Percentiles rank a stretch among this genome's conserved stretches.
phyloP scores from a whole-genome alignment of 2,113 vertebrate genomes.

The Phalacrocorax brasilianus region DNA sequence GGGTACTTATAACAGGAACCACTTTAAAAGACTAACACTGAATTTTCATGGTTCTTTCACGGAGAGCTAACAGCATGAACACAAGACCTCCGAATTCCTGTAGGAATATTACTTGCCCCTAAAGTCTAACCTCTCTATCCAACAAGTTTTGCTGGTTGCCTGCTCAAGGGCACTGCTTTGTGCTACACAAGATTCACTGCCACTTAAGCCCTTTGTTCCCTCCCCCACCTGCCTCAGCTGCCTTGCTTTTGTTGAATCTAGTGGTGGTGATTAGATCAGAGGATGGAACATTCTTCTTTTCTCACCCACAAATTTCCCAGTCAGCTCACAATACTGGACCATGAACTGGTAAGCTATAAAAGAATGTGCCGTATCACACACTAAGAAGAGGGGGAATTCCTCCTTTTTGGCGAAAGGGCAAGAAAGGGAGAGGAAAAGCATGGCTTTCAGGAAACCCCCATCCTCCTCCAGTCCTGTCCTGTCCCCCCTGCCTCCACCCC shows the following conservation, averaged over 20 bases:
- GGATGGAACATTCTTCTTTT: not conserved
- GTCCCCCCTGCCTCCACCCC: not conserved
- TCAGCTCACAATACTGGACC: not conserved
- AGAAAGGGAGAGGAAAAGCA: not conserved
- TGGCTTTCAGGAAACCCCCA: not conserved
- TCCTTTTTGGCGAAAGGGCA: not conserved
- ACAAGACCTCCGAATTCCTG: not conserved
- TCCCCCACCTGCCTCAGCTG: not conserved
- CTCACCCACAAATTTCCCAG: not conserved
- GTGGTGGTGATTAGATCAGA: not conserved
- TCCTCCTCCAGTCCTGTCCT: not conserved
- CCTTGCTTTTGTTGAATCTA: not conserved
- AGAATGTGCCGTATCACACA: rapidly evolving
- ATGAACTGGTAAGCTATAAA: not conserved
- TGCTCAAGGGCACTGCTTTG: not conserved
- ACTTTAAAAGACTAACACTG: not conserved
- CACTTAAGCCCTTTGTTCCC: not conserved
- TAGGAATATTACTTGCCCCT: not conserved
- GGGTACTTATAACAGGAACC: not conserved
- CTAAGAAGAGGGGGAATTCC: not conserved
- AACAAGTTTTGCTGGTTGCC: not conserved
- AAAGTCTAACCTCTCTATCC: not conserved
- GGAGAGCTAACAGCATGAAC: not conserved
- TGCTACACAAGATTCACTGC: not conserved
- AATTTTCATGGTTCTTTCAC: not conserved